phyloP scores from a whole-genome alignment of 2,113 vertebrate species.

The Misgurnus anguillicaudatus region DNA sequence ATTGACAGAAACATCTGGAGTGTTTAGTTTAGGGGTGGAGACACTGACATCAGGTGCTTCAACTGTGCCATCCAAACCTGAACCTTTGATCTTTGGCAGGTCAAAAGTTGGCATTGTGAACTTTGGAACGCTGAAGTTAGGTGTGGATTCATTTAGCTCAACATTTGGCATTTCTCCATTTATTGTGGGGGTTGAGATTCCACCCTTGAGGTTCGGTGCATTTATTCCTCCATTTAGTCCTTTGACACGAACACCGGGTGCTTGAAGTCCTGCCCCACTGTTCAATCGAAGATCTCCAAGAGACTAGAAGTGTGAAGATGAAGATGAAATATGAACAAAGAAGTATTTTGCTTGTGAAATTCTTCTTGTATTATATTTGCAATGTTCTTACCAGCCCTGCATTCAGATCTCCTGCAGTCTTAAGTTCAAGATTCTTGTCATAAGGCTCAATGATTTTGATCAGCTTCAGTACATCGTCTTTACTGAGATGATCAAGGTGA shows the following conservation, averaged over 20 bases:
- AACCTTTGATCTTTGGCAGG: slow-evolving; percentile 59
- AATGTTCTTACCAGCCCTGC: slow-evolving; percentile 35
- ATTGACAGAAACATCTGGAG: slow-evolving; percentile 54
- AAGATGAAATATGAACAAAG: neutral
- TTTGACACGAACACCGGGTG: slow-evolving; percentile 52
- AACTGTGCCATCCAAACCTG: slow-evolving; percentile 57
- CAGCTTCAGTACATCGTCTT: slow-evolving; percentile 63
- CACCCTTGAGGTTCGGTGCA: slow-evolving; percentile 38
- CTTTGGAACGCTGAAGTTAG: slow-evolving; percentile 33
- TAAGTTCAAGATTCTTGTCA: slow-evolving; percentile 67
- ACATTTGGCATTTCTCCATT: slow-evolving; percentile 52
- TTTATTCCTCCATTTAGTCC: slow-evolving; percentile 59
- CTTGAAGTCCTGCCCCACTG: slow-evolving; percentile 43
- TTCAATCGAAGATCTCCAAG: slow-evolving; percentile 46
- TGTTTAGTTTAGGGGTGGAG: slow-evolving; percentile 54
- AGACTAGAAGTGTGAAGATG: slow-evolving; percentile 34
- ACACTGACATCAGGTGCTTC: slow-evolving; percentile 54
- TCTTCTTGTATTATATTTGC: neutral
- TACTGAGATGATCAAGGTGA: slow-evolving; percentile 67
- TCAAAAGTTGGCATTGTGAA: slow-evolving; percentile 57
- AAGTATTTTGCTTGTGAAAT: neutral
- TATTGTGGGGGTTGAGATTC: slow-evolving; percentile 55
- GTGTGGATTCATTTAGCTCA: slow-evolving; percentile 26
- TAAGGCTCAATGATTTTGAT: slow-evolving; percentile 70
- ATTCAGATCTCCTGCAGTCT: slow-evolving; percentile 64